Conservation (phyloP, 1,140 invertebrate species). For the Micrasema longulum region DNA sequence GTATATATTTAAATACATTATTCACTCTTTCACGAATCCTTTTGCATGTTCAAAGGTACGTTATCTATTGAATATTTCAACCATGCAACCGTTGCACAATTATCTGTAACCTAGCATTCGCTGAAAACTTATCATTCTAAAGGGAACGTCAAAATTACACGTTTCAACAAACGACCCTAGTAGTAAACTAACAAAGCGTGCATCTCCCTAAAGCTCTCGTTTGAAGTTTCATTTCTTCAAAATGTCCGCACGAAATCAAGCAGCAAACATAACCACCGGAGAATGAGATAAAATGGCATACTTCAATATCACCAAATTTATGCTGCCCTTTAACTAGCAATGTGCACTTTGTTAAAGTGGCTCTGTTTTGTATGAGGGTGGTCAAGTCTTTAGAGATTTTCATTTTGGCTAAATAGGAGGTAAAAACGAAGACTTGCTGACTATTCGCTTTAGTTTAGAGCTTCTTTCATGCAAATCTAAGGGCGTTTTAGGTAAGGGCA, state of each 20-base stretch:
- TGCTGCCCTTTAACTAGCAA: no score
- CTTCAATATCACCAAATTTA: no score
- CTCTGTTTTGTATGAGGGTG: neutral
- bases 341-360: neutral
- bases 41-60: no score
- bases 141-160: conserved; percentile 2
- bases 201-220: conserved; percentile 9
- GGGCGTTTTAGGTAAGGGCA: neutral
- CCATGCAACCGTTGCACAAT: no score
- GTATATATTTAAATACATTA: no score
- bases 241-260: neutral
- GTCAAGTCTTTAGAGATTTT: conserved; percentile 3
- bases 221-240: conserved; percentile 24
- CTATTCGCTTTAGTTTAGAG: neutral
- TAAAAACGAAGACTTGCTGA: conserved; percentile 1
- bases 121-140: neutral
- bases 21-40: no score
- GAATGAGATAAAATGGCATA: neutral
- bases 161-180: conserved; percentile 8
- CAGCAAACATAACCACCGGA: neutral
- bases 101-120: neutral
- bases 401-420: conserved; percentile 18
- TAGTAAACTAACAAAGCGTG: conserved; percentile 23
- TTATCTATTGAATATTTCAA: no score
- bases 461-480: conserved; percentile 18